phyloP scores from a whole-genome alignment of 2,888 invertebrate genomes.

The Lobophora halterata region DNA sequence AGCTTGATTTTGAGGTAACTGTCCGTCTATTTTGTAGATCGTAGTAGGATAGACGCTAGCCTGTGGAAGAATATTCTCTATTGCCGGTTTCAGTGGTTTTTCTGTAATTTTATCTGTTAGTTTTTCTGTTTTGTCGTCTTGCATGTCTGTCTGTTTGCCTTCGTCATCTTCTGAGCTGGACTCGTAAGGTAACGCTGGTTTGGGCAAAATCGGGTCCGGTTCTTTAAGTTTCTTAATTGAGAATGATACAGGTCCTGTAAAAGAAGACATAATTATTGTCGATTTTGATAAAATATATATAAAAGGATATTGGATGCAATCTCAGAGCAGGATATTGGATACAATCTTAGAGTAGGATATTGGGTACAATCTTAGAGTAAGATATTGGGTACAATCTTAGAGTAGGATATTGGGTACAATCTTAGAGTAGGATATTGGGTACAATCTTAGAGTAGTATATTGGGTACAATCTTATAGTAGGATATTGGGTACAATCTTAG shows the following conservation, averaged over 20 bases:
- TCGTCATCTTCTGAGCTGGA: slow-evolving; percentile 86
- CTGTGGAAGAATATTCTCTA: background rate
- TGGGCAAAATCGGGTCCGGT: slow-evolving; percentile 83
- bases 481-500: no score
- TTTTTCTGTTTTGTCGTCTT: slow-evolving; percentile 33
- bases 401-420: no score
- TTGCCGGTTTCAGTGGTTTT: slow-evolving; percentile 29
- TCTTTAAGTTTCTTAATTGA: slow-evolving; percentile 92
- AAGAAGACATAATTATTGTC: no score
- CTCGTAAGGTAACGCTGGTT: slow-evolving; percentile 88
- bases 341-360: no score
- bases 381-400: no score
- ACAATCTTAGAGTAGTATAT: no score
- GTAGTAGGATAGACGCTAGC: slow-evolving; percentile 43
- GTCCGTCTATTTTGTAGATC: slow-evolving; percentile 62
- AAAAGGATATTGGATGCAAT: no score
- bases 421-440: no score
- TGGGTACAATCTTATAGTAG: no score
- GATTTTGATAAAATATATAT: no score
- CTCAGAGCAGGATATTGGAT: no score
- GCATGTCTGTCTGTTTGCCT: slow-evolving; percentile 43
- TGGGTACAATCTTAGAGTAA: no score
- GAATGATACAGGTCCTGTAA: slow-evolving; percentile 88
- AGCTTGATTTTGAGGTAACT: slow-evolving; percentile 43
- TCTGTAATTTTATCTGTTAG: slow-evolving; percentile 33